Percentiles rank a stretch among this genome's conserved stretches.
These are phyloP conservation scores for Timema cristinae DNA, from an alignment of 2,888 invertebrate genomes.

Conservation along the genomic window DNA sequence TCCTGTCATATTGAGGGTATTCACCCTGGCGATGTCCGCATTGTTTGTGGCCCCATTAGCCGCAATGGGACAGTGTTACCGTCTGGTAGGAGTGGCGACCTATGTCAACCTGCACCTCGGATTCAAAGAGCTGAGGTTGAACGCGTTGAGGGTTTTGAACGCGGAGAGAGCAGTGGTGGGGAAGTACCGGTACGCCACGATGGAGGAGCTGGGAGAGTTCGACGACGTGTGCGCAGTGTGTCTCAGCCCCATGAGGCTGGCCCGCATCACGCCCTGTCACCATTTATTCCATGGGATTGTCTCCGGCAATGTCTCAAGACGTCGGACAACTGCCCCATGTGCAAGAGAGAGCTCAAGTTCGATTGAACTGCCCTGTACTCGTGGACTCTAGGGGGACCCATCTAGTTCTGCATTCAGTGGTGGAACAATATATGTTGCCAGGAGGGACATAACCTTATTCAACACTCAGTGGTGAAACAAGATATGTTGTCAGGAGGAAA, in stretches of 20 bases:
- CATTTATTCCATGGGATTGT: slow-evolving; percentile 79
- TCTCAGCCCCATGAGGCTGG: slow-evolving; percentile 63
- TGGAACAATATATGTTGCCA: no score
- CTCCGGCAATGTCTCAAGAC: slow-evolving; percentile 66
- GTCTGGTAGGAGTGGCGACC: slow-evolving; percentile 54
- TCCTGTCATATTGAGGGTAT: slow-evolving; percentile 58
- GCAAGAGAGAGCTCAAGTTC: slow-evolving; percentile 62
- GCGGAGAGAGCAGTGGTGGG: slow-evolving; percentile 57
- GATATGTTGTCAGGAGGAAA: no score
- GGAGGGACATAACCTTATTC: no score
- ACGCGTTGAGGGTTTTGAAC: slow-evolving; percentile 52
- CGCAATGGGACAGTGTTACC: slow-evolving; percentile 51
- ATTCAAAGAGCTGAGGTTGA: slow-evolving; percentile 57
- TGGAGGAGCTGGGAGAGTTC: slow-evolving; percentile 60
- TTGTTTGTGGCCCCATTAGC: slow-evolving; percentile 52
- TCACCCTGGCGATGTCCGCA: slow-evolving; percentile 55
- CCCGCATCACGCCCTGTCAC: slow-evolving; percentile 72
- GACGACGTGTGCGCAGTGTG: slow-evolving; percentile 80
- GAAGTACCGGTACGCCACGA: slow-evolving; percentile 54
- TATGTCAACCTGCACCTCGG: slow-evolving; percentile 65
- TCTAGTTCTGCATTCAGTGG: no score
- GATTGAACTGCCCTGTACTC: slow-evolving; percentile 42
- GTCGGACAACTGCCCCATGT: slow-evolving; percentile 69
- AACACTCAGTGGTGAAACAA: no score
- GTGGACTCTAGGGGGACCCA: background rate